Conservation (phyloP, 2,888 invertebrate genomes). For the Rotaria socialis region DNA sequence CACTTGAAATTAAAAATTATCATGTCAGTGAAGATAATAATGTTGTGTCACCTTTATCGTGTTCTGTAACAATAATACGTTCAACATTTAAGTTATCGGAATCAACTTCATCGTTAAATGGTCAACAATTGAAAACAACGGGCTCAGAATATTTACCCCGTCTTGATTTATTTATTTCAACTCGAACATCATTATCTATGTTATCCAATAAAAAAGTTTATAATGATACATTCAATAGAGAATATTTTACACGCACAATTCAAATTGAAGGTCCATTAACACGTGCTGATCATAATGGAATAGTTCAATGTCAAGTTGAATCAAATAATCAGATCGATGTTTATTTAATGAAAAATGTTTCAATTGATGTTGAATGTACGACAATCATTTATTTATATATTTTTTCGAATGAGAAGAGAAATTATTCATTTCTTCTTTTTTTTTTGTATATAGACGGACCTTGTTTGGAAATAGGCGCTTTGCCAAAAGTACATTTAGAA, state of each 20-base stretch:
- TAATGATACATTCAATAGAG: background rate
- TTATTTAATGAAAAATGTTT: background rate
- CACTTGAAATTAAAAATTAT: constrained; percentile 25
- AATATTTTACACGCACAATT: background rate
- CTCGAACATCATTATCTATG: background rate
- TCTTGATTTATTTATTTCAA: background rate
- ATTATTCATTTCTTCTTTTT: background rate
- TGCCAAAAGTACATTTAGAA: background rate
- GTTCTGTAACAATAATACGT: constrained; percentile 11
- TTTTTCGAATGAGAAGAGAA: too few relatives aligned
- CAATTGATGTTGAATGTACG: constrained; percentile 12
- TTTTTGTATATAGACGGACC: background rate
- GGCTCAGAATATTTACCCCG: background rate
- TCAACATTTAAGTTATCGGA: background rate
- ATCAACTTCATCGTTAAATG: background rate
- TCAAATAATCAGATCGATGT: background rate
- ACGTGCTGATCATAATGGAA: constrained; percentile 18
- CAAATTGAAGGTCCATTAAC: background rate
- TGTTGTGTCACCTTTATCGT: background rate
- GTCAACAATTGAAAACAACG: background rate
- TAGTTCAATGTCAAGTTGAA: background rate
- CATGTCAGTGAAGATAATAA: constrained; percentile 8
- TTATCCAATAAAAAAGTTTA: background rate
- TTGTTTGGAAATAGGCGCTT: background rate
- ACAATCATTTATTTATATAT: background rate